Conservation (phyloP, 2,797 vertebrate genomes). For the Cirrhinus molitorella region DNA sequence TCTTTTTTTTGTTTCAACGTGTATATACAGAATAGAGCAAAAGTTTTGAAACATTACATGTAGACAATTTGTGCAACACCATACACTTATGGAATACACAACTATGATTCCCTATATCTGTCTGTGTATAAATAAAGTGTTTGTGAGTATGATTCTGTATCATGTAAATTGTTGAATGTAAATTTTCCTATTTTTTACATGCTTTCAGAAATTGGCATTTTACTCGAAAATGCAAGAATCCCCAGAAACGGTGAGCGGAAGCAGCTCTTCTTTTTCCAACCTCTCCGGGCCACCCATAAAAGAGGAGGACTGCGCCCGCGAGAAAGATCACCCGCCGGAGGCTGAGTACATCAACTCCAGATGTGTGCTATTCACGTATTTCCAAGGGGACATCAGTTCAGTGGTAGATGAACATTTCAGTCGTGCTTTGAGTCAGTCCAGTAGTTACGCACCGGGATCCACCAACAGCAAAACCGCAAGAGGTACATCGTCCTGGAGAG, state of each 20-base stretch:
- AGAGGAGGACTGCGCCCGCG: constrained; percentile 88
- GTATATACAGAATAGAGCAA: not conserved
- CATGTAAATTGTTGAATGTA: not conserved
- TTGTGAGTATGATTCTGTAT: not conserved
- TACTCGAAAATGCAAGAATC: constrained; percentile 98
- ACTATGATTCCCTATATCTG: not conserved
- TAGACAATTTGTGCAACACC: not conserved
- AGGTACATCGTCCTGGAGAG: constrained; percentile 83
- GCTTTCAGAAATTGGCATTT: constrained; percentile 90
- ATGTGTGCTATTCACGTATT: constrained; percentile 97
- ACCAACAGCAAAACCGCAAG: constrained; percentile 82
- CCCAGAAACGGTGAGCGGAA: constrained; percentile 81
- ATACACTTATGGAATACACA: not conserved
- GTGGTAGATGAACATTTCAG: constrained; percentile 99
- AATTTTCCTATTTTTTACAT: not conserved
- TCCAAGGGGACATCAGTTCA: constrained; percentile 96
- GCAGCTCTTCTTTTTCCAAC: constrained; percentile 79
- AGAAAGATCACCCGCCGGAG: constrained; percentile 94
- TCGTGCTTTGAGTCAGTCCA: constrained; percentile 92
- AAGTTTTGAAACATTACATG: not conserved
- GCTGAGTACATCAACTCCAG: constrained; percentile 95
- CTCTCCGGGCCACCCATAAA: constrained; percentile 88
- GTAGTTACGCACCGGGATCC: constrained; percentile 77
- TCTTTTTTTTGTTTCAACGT: too few relatives aligned
- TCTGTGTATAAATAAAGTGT: not conserved